phyloP scores from a whole-genome alignment of 2,888 invertebrate species.

The Esperia sulphurella region DNA sequence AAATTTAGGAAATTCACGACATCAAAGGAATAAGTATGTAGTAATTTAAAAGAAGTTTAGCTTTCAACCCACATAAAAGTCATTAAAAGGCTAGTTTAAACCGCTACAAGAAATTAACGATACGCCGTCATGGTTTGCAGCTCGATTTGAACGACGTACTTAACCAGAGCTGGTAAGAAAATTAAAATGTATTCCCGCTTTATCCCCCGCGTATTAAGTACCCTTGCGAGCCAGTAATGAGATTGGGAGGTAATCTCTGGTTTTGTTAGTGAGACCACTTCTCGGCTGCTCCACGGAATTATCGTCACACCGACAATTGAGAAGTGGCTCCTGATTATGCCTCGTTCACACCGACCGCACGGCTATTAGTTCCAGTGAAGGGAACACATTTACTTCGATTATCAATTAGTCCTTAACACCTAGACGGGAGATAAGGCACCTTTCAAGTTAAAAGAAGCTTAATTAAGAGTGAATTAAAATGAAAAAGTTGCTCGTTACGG shows the following conservation, averaged over 20 bases:
- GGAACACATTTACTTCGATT: constrained; percentile 57
- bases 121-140: constrained; percentile 1
- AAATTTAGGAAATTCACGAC: too few relatives aligned
- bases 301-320: constrained; percentile 63
- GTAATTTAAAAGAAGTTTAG: too few relatives aligned
- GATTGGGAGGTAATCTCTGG: constrained; percentile 59
- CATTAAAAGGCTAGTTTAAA: not conserved
- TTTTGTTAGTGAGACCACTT: constrained; percentile 42
- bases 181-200: constrained; percentile 48
- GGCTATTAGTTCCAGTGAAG: constrained; percentile 52
- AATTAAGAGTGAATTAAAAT: constrained; percentile 66
- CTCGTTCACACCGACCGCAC: constrained; percentile 45
- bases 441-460: constrained; percentile 38
- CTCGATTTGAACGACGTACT: constrained; percentile 24
- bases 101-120: constrained; percentile 14
- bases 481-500: constrained; percentile 52
- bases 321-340: constrained; percentile 64
- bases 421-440: constrained; percentile 51
- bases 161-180: constrained; percentile 37
- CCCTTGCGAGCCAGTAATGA: constrained; percentile 45
- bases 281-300: constrained; percentile 35
- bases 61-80: not conserved
- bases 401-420: constrained; percentile 72
- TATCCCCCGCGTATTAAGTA: constrained; percentile 46
- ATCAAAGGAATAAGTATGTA: too few relatives aligned